These are phyloP conservation scores for Chrysotoxum bicinctum DNA, from an alignment of 2,888 invertebrate species.

Conservation along the genomic window DNA sequence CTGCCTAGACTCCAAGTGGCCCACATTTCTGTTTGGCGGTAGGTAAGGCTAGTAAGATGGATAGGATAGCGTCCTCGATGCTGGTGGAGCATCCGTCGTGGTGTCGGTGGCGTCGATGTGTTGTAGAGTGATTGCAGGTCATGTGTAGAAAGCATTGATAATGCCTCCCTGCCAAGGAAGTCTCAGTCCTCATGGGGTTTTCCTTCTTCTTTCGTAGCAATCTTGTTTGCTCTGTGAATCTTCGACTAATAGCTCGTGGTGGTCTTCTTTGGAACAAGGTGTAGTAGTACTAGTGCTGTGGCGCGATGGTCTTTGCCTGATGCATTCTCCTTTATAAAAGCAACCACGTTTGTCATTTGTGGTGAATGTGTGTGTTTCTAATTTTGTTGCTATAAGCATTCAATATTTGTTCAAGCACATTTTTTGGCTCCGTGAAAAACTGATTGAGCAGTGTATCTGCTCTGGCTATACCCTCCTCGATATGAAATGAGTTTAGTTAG, in stretches of 20 bases:
- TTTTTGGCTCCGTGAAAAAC: slow-evolving; percentile 43
- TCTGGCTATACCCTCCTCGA: neutral
- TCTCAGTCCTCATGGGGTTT: slow-evolving; percentile 35
- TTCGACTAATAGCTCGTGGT: slow-evolving; percentile 39
- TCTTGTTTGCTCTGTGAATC: slow-evolving; percentile 7
- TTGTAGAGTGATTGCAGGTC: slow-evolving; percentile 58
- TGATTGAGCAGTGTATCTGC: slow-evolving; percentile 41
- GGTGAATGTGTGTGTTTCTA: slow-evolving; percentile 25
- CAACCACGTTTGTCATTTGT: slow-evolving; percentile 9
- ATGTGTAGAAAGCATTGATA: slow-evolving; percentile 56
- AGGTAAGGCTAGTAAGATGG: slow-evolving; percentile 1
- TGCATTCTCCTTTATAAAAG: slow-evolving; percentile 20
- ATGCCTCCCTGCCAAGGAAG: slow-evolving; percentile 22
- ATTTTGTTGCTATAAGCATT: slow-evolving; percentile 53
- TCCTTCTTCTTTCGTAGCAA: slow-evolving; percentile 8
- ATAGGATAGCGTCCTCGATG: slow-evolving; percentile 18
- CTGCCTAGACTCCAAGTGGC: slow-evolving; percentile 64
- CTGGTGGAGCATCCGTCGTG: neutral
- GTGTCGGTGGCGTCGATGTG: neutral
- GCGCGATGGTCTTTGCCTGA: slow-evolving; percentile 40
- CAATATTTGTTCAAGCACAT: slow-evolving; percentile 68
- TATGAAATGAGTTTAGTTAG: neutral
- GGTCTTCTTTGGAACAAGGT: slow-evolving; percentile 38
- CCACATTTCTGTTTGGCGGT: slow-evolving; percentile 50
- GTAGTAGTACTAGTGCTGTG: slow-evolving; percentile 1